Evolutionary conservation across 2,888 invertebrate genomes (phyloP).

Genomic region (Troides oblongomaculatus): DNA sequence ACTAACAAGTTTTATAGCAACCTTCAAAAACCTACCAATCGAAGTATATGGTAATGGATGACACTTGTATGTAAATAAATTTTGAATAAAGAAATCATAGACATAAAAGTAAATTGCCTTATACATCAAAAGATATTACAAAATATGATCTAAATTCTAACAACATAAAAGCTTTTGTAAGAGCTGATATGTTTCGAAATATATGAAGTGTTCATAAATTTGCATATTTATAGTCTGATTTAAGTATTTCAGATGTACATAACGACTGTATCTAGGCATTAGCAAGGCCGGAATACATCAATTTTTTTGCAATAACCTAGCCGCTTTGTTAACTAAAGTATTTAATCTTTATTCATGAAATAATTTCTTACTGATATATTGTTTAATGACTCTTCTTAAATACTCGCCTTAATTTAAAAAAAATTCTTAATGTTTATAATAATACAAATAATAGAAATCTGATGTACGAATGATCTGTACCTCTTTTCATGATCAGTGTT

Average conservation of each 20-base stretch:
- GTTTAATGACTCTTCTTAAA: no score
- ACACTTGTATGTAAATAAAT: constrained; percentile 16
- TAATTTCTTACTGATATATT: no score
- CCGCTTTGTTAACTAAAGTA: background rate
- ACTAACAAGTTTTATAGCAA: background rate
- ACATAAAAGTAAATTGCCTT: constrained; percentile 27
- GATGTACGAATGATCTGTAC: no score
- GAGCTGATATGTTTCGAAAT: constrained; percentile 31
- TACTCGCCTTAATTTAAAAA: no score
- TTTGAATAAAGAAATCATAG: constrained; percentile 13
- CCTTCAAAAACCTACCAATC: background rate
- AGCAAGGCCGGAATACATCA: constrained; percentile 16
- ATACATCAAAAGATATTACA: constrained; percentile 11
- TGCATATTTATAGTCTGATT: constrained; percentile 41
- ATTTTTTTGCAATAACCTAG: constrained; percentile 11
- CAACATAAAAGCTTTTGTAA: constrained; percentile 24
- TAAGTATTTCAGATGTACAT: constrained; percentile 37
- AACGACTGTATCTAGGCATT: constrained; percentile 31
- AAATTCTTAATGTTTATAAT: no score
- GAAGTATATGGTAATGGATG: constrained; percentile 6
- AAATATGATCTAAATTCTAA: constrained; percentile 25
- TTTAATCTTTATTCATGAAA: background rate
- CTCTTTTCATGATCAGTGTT: no score
- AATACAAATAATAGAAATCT: no score
- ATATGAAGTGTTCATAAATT: constrained; percentile 37